These are phyloP conservation scores for Celastrina argiolus DNA, from an alignment of 2,888 invertebrate species.

Conservation along the genomic window DNA sequence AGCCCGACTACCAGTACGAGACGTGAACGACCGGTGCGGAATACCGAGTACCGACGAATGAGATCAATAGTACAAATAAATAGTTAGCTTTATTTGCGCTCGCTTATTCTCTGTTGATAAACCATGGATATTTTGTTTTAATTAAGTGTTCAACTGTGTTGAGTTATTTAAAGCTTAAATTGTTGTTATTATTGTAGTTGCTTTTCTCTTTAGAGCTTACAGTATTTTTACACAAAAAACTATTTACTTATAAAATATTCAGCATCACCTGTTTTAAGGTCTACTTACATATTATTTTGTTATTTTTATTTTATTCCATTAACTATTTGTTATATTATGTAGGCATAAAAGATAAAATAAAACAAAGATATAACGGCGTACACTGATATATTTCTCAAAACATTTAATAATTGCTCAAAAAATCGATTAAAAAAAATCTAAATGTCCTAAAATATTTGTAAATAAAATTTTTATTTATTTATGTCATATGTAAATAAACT, in stretches of 20 bases:
- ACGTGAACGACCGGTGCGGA: conserved; percentile 35
- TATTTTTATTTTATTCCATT: not conserved
- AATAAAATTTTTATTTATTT: no score
- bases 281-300: not conserved
- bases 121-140: not conserved
- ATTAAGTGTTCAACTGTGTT: not conserved
- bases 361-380: conserved; percentile 50
- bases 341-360: conserved; percentile 31
- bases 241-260: not conserved
- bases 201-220: not conserved
- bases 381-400: conserved; percentile 70
- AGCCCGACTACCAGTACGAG: conserved; percentile 53
- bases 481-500: conserved; percentile 68
- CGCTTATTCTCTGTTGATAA: not conserved
- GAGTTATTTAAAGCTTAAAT: not conserved
- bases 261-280: not conserved
- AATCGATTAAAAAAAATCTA: conserved; percentile 71
- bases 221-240: conserved; percentile 13
- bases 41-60: not conserved
- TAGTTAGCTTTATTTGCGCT: not conserved
- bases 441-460: conserved; percentile 69
- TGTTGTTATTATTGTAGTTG: not conserved
- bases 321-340: not conserved
- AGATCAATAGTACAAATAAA: not conserved
- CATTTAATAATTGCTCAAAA: conserved; percentile 69